These are phyloP conservation scores for Dendrocincla fuliginosa DNA, from an alignment of 2,797 vertebrate genomes.

Conservation along the genomic window DNA sequence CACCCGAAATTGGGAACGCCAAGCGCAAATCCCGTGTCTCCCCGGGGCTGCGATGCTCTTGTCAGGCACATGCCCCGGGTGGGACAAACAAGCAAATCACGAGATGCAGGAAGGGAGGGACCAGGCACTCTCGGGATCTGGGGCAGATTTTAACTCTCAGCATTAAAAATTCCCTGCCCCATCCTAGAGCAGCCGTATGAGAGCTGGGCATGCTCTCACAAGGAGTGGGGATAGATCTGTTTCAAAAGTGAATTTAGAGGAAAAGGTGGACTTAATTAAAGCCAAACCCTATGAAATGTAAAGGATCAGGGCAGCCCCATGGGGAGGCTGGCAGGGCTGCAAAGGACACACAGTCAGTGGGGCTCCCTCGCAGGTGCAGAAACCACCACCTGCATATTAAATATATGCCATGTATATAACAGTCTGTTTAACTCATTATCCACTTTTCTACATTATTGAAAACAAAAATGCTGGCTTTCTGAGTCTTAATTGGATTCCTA, in stretches of 20 bases:
- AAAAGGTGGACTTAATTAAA: background rate
- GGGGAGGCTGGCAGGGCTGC: background rate
- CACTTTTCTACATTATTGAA: background rate
- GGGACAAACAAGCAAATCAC: background rate
- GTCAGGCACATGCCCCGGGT: rapidly evolving
- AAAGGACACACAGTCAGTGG: rapidly evolving
- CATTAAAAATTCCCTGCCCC: background rate
- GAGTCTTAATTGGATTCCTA: background rate
- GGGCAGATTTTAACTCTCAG: background rate
- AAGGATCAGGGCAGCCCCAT: background rate
- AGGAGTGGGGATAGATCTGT: background rate
- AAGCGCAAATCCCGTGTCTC: rapidly evolving
- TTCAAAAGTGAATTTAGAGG: background rate
- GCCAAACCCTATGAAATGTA: background rate
- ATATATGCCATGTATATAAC: background rate
- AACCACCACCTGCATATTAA: background rate
- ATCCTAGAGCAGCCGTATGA: rapidly evolving
- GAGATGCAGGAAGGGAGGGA: background rate
- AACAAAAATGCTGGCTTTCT: background rate
- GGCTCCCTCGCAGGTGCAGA: background rate
- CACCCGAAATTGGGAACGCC: rapidly evolving
- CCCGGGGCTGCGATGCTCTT: background rate
- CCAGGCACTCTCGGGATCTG: background rate
- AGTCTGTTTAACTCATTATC: background rate
- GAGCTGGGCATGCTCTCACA: background rate